A percentile compares a stretch with the other conserved stretches of the same genome.
These are phyloP conservation scores for Chelonus insularis DNA, from an alignment of 1,140 invertebrate species.

Conservation along the genomic window DNA sequence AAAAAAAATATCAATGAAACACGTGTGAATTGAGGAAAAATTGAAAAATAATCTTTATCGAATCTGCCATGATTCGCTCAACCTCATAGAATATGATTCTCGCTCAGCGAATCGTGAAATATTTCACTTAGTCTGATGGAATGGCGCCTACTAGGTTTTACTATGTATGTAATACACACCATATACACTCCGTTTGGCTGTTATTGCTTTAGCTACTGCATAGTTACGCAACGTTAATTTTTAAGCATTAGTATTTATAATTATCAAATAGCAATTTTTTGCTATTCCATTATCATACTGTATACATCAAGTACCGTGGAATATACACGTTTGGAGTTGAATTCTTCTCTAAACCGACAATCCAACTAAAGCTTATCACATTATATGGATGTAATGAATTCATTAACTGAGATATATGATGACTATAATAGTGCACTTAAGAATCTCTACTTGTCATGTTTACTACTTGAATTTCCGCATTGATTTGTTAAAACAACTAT, in stretches of 20 bases:
- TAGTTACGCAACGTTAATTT: conserved; percentile 8
- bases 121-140: conserved; percentile 13
- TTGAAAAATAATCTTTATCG: conserved; percentile 14
- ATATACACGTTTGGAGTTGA: too few species aligned
- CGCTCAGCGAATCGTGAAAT: conserved; percentile 16
- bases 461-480: too few species aligned
- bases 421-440: too few species aligned
- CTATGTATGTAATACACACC: not conserved
- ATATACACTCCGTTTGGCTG: not conserved
- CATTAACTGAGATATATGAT: too few species aligned
- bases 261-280: conserved; percentile 37
- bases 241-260: conserved; percentile 31
- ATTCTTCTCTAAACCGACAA: too few species aligned
- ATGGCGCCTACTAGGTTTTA: too few species aligned
- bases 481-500: too few species aligned
- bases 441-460: too few species aligned
- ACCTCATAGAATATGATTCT: conserved; percentile 25
- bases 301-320: too few species aligned
- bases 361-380: too few species aligned
- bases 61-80: too few species aligned
- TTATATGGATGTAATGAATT: too few species aligned
- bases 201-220: not conserved
- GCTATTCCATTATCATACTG: conserved; percentile 30
- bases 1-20: not conserved
- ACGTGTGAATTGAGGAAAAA: not conserved